phyloP scores from a whole-genome alignment of 2,113 vertebrate species.

The Vulpes vulpes region DNA sequence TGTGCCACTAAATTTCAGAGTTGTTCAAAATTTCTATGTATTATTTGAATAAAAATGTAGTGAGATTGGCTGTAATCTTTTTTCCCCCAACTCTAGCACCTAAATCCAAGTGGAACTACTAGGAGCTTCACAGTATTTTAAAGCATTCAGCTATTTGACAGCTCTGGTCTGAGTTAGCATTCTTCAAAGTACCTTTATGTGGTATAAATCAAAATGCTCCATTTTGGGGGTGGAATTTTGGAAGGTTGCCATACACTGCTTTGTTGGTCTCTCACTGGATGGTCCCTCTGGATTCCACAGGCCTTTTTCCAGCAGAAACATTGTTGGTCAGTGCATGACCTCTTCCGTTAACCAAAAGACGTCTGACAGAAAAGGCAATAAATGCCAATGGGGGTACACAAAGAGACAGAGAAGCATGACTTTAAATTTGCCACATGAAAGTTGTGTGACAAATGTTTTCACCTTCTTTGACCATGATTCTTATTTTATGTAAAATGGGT shows the following conservation, averaged over 20 bases:
- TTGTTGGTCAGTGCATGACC: neutral
- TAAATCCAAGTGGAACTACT: conserved; percentile 17
- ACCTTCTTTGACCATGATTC: neutral
- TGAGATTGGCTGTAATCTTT: neutral
- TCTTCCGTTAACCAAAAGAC: neutral
- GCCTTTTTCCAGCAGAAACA: neutral
- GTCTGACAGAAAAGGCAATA: neutral
- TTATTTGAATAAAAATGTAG: conserved; percentile 64
- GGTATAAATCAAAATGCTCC: neutral
- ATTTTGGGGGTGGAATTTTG: neutral
- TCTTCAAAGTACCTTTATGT: neutral
- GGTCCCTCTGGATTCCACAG: neutral
- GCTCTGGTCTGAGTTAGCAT: neutral
- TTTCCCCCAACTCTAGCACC: neutral
- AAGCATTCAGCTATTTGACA: neutral
- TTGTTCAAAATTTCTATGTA: conserved; percentile 57
- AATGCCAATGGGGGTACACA: fast-evolving
- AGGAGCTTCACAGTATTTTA: neutral
- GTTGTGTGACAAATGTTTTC: neutral
- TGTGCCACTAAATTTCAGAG: conserved; percentile 60
- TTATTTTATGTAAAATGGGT: neutral
- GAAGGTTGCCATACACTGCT: neutral
- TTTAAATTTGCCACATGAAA: neutral
- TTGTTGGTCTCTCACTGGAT: neutral
- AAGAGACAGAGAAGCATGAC: neutral